phyloP scores from a whole-genome alignment of 2,888 invertebrate species.

The Elegia similella region DNA sequence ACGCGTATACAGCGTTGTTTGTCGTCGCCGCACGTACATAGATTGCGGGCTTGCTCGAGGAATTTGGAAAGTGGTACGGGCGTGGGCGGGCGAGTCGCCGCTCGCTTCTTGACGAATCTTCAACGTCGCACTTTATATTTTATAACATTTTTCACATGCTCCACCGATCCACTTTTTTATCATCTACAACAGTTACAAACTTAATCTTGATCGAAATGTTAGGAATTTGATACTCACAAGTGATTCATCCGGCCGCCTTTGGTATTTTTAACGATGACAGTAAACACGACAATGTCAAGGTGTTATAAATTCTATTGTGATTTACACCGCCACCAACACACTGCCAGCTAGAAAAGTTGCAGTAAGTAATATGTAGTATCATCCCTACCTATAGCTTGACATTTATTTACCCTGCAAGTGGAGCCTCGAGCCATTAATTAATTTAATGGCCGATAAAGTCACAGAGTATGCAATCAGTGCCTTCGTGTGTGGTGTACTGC shows the following conservation, averaged over 20 bases:
- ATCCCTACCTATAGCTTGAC: slow-evolving; percentile 6
- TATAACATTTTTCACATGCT: slow-evolving; percentile 63
- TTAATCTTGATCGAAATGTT: slow-evolving; percentile 17
- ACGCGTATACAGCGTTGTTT: slow-evolving; percentile 44
- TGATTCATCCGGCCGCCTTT: slow-evolving; percentile 11
- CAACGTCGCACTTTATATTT: slow-evolving; percentile 70
- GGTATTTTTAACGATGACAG: slow-evolving; percentile 8
- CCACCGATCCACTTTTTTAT: slow-evolving; percentile 35
- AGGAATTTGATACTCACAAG: slow-evolving; percentile 11
- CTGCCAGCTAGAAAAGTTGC: neutral
- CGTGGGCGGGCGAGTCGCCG: slow-evolving; percentile 75
- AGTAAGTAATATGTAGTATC: slow-evolving; percentile 2
- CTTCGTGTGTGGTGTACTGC: slow-evolving; percentile 63
- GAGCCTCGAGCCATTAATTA: slow-evolving; percentile 19
- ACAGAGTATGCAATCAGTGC: slow-evolving; percentile 42
- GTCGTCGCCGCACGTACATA: slow-evolving; percentile 56
- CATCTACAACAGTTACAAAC: slow-evolving; percentile 12
- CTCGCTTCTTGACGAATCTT: slow-evolving; percentile 73
- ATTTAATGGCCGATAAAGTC: slow-evolving; percentile 28
- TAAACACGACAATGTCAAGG: slow-evolving; percentile 7
- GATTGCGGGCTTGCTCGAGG: slow-evolving; percentile 75
- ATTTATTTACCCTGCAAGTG: slow-evolving; percentile 8
- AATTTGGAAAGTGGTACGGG: slow-evolving; percentile 79
- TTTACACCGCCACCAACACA: neutral
- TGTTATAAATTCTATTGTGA: slow-evolving; percentile 14